Conservation (phyloP, 2,888 invertebrate genomes). For the Cheilosia vulpina region DNA sequence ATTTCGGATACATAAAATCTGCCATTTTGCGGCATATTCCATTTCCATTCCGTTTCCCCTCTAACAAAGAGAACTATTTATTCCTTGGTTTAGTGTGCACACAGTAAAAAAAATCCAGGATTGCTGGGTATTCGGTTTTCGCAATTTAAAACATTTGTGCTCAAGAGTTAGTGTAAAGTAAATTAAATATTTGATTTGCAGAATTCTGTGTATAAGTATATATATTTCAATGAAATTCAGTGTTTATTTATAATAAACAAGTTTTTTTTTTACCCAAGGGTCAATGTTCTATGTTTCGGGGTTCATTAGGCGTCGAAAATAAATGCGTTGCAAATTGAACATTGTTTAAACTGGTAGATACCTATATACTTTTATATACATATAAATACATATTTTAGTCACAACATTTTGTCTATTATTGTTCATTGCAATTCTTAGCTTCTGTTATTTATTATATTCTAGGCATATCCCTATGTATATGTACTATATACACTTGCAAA, state of each 20-base stretch:
- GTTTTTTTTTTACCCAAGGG: constrained; percentile 49
- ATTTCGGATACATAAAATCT: constrained; percentile 72
- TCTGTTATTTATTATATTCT: no score
- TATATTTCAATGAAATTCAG: background rate
- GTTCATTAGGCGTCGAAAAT: constrained; percentile 61
- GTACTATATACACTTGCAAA: background rate
- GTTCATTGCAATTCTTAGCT: background rate
- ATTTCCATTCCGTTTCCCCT: constrained; percentile 72
- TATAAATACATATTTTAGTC: background rate
- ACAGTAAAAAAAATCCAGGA: constrained; percentile 57
- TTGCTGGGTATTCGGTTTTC: constrained; percentile 43
- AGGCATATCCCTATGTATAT: background rate
- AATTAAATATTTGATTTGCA: background rate
- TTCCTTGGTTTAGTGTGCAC: constrained; percentile 62
- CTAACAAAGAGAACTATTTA: constrained; percentile 73
- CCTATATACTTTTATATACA: background rate
- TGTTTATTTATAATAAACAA: constrained; percentile 2
- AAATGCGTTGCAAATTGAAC: constrained; percentile 52
- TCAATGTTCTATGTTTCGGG: constrained; percentile 72
- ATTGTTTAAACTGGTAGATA: constrained; percentile 18
- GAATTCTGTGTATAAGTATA: background rate
- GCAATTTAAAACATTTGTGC: background rate
- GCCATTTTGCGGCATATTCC: constrained; percentile 75
- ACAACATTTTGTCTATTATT: background rate
- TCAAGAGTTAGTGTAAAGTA: background rate